Percentiles rank a stretch among this genome's conserved stretches.
Conservation (phyloP, 2,113 vertebrate species). For the Gobio gobio region DNA sequence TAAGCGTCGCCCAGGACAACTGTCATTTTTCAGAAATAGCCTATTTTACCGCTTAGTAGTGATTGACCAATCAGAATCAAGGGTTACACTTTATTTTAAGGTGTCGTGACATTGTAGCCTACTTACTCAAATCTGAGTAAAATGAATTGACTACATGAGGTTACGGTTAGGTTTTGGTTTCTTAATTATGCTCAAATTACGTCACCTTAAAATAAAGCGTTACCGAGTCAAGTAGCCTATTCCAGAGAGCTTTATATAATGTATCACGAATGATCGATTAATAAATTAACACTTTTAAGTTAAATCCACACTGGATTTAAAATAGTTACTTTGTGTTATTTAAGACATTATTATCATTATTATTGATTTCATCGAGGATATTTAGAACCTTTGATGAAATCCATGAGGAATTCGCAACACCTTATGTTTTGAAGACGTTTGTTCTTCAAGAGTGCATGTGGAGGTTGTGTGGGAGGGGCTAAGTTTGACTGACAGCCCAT, state of each 20-base stretch:
- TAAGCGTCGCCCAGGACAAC: background rate
- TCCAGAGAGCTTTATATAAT: background rate
- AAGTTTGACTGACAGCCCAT: background rate
- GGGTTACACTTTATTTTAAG: no score
- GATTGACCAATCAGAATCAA: background rate
- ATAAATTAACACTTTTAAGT: background rate
- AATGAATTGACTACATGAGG: no score
- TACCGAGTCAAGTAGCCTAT: background rate
- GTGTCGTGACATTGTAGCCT: no score
- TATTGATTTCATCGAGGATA: no score
- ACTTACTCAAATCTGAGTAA: no score
- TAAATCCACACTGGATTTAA: background rate
- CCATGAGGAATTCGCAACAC: no score
- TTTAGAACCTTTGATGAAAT: no score
- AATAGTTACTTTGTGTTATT: no score
- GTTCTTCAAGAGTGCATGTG: background rate
- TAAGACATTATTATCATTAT: no score
- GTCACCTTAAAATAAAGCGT: no score
- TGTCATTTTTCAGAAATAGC: background rate
- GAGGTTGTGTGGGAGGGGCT: slow-evolving; percentile 5
- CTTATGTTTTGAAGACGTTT: background rate
- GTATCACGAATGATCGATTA: background rate
- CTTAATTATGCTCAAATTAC: no score
- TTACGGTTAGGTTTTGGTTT: no score
- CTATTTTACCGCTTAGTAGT: background rate